Evolutionary conservation across 2,113 vertebrate genomes (phyloP).

Genomic region (Lepisosteus osseus): DNA sequence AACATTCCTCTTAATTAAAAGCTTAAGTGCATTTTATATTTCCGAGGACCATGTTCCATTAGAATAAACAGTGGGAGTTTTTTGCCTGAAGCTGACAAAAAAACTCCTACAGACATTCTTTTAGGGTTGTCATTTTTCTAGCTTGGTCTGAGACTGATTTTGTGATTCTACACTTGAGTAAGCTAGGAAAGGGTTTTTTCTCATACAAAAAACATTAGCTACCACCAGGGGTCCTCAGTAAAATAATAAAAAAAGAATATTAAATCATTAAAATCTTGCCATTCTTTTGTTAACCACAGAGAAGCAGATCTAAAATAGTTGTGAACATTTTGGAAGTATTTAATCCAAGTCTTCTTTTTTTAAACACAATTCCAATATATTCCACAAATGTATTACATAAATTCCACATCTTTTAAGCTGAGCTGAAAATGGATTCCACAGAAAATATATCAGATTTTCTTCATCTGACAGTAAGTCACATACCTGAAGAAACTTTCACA

Average conservation of each 20-base stretch:
- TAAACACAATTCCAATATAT: too few relatives aligned
- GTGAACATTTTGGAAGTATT: too few relatives aligned
- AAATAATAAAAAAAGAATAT: not conserved
- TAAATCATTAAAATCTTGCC: not conserved
- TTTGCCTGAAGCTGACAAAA: not conserved
- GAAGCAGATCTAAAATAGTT: not conserved
- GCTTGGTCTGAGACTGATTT: not conserved
- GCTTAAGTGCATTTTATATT: not conserved
- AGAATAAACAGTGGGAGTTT: not conserved
- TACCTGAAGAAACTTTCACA: too few relatives aligned
- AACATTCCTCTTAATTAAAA: not conserved
- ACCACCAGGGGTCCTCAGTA: not conserved
- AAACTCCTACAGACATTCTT: not conserved
- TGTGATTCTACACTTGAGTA: not conserved
- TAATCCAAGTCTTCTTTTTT: too few relatives aligned
- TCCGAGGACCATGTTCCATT: not conserved
- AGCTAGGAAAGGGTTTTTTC: not conserved
- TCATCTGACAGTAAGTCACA: too few relatives aligned
- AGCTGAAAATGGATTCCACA: not conserved
- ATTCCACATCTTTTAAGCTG: not conserved
- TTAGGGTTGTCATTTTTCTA: not conserved
- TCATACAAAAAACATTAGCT: not conserved
- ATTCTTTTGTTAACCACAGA: not conserved
- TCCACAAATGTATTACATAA: not conserved
- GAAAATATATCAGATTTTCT: too few relatives aligned